Base-by-base conservation (phyloP, 2,113 vertebrate genomes). In the Centrocercus urophasianus region DNA sequence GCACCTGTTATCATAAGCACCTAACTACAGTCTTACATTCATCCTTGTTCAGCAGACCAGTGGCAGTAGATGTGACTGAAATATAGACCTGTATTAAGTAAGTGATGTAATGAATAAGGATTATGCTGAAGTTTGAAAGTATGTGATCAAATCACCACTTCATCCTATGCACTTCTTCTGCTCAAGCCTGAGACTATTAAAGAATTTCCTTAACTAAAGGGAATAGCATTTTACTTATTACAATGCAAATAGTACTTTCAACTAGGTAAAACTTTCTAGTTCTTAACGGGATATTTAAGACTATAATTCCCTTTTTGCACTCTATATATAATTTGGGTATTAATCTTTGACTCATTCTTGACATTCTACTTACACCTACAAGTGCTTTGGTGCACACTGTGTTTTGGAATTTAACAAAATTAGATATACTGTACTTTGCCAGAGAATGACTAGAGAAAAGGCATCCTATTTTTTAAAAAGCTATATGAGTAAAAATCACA, bases 341-440 rank as follows among this genome's bases (percentile, higher is more conserved):
- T 98, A 98, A 97, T 98, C 96, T 96, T 98, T 97, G 97, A 98
- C 96, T 97, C 97, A 98, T 97, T 94, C 90, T 86, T 98, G 97
- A 98, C 97, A 98, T 98, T 98, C 97, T 96, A 8, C 61, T 94
- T 89, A 97, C 97, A 97, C 97, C 98, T 97, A 98, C 98, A 91
- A 94, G 96, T 81, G 95, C 95, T 97, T 96, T 94, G 79, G 95
- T 96, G 91, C 73, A 94, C 90, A 97, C 96, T 95, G 79, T 96
- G 27, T 95, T 97, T 96, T 94, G 93, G 93, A 95, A 96, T 96
- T 96, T 96, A 95, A 95, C 90, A 96, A 96, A 97, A 96, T 97
- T 94, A 95, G 92, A 90, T 93, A 90, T 69, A 85, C 77, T 89
- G 88, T 76, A 92, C 83, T 97, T 95, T 93, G 96, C 82, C 90